A percentile compares a stretch with the other conserved stretches of the same genome.
phyloP scores from a whole-genome alignment of 2,797 vertebrate genomes.

The Erithacus rubecula region DNA sequence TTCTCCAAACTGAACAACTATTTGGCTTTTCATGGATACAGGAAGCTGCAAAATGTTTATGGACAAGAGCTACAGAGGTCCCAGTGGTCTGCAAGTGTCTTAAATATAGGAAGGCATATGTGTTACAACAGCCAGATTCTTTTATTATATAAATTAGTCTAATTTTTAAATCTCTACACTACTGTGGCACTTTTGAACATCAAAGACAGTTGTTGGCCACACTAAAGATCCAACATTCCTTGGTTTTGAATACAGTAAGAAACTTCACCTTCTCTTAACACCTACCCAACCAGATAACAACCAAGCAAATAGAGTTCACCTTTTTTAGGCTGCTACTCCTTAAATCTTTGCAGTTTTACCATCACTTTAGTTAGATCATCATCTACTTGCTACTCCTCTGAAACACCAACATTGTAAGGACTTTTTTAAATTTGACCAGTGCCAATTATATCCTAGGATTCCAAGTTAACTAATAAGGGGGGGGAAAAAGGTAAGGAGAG shows the following conservation, averaged over 20 bases:
- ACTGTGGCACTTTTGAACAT: background rate
- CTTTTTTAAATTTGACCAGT: background rate
- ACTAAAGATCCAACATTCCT: background rate
- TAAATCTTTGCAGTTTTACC: background rate
- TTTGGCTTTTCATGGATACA: background rate
- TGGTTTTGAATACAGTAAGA: background rate
- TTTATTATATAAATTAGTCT: background rate
- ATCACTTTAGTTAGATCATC: background rate
- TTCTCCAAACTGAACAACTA: background rate
- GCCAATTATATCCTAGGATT: background rate
- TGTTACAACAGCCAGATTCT: background rate
- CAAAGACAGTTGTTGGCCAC: background rate
- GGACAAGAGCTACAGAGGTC: background rate
- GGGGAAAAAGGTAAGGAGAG: background rate
- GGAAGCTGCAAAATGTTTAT: background rate
- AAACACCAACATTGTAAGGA: background rate
- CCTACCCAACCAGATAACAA: background rate
- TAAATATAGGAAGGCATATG: background rate
- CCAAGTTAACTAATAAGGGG: background rate
- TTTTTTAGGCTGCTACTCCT: background rate
- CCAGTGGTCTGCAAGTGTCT: background rate
- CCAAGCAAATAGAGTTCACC: background rate
- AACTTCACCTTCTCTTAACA: background rate
- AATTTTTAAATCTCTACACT: background rate
- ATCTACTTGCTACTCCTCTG: background rate